Conservation (phyloP, 2,888 invertebrate genomes). For the Eledone cirrhosa region DNA sequence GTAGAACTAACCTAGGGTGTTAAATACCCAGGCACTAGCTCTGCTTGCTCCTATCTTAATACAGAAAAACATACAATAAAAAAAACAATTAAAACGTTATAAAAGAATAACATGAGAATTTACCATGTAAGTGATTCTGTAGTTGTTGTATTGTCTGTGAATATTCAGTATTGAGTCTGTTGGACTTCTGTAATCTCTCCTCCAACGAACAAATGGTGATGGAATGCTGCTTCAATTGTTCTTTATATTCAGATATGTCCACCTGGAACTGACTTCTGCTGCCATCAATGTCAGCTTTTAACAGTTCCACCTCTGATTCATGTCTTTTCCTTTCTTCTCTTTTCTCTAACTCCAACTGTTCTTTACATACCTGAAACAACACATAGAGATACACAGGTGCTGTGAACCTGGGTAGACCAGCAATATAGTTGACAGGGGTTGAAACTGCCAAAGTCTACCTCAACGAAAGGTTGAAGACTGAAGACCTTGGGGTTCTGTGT, state of each 20-base stretch:
- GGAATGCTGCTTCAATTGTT: slow-evolving; percentile 65
- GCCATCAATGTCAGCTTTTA: slow-evolving; percentile 32
- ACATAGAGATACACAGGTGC: too few species aligned
- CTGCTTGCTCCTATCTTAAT: too few species aligned
- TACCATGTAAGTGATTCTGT: slow-evolving; percentile 54
- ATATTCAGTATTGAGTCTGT: slow-evolving; percentile 62
- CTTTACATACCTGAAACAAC: background rate
- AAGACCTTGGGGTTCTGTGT: too few species aligned
- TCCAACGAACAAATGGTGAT: slow-evolving; percentile 66
- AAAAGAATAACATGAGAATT: background rate
- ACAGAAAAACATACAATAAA: too few species aligned
- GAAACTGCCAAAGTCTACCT: too few species aligned
- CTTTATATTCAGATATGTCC: slow-evolving; percentile 57
- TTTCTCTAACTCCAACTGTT: slow-evolving; percentile 47
- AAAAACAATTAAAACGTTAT: too few species aligned
- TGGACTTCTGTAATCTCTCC: slow-evolving; percentile 59
- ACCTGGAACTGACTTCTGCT: slow-evolving; percentile 43
- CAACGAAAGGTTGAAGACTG: too few species aligned
- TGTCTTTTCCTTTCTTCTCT: slow-evolving; percentile 47
- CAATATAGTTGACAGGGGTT: too few species aligned
- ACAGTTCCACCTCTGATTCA: slow-evolving; percentile 41
- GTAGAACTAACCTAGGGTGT: too few species aligned
- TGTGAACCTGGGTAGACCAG: too few species aligned
- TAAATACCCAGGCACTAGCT: too few species aligned
- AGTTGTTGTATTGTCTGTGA: slow-evolving; percentile 52